These are phyloP conservation scores for Agapostemon virescens DNA, from an alignment of 2,888 invertebrate genomes.

Conservation along the genomic window DNA sequence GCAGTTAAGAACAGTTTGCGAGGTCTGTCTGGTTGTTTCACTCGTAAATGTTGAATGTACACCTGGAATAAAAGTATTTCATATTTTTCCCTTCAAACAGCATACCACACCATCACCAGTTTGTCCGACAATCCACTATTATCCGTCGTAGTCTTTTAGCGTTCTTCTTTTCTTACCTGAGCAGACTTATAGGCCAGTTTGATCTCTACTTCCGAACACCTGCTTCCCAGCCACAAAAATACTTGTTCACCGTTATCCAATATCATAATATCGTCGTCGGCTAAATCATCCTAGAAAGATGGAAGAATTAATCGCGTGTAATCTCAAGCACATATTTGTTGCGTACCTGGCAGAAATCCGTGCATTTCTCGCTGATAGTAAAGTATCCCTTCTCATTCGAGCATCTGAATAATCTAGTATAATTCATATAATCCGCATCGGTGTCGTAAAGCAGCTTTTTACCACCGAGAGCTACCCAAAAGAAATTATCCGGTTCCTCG, in stretches of 20 bases:
- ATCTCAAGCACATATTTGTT: neutral
- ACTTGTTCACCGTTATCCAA: slow-evolving; percentile 99
- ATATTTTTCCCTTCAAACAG: neutral
- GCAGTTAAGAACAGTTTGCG: slow-evolving; percentile 96
- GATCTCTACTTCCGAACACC: slow-evolving; percentile 98
- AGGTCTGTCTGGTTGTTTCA: slow-evolving; percentile 94
- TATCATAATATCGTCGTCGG: slow-evolving; percentile 99
- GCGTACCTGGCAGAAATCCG: slow-evolving; percentile 95
- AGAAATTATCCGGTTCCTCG: slow-evolving; percentile 98
- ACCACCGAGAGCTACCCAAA: slow-evolving; percentile 97
- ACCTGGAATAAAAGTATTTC: slow-evolving; percentile 85
- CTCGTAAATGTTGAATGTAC: slow-evolving; percentile 98
- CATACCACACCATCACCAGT: too few species aligned
- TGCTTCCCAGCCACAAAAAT: slow-evolving; percentile 98
- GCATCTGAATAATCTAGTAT: slow-evolving; percentile 96
- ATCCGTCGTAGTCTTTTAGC: neutral
- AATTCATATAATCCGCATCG: slow-evolving; percentile 95
- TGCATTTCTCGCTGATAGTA: slow-evolving; percentile 98
- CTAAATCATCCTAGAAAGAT: slow-evolving; percentile 94
- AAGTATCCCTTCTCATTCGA: slow-evolving; percentile 99
- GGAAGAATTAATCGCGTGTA: neutral
- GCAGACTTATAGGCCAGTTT: slow-evolving; percentile 99
- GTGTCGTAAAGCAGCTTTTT: slow-evolving; percentile 93
- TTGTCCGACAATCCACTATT: neutral
- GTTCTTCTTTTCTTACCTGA: slow-evolving; percentile 84